Conservation (phyloP, 2,888 invertebrate genomes). For the Brachypalpus laphriformis region DNA sequence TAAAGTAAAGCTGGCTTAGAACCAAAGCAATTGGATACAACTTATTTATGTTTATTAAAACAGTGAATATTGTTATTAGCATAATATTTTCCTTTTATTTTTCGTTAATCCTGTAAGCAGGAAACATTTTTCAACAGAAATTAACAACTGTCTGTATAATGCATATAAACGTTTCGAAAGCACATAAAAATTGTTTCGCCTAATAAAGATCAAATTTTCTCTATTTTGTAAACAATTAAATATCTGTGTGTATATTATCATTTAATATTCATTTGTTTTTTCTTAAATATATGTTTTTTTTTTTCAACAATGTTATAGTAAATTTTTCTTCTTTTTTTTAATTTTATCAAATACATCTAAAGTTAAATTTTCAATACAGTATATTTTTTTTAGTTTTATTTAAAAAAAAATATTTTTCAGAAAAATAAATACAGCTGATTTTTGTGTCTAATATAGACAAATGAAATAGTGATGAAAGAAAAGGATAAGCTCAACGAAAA, state of each 20-base stretch:
- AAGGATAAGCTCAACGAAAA: conserved; percentile 28
- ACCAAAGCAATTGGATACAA: too few species aligned
- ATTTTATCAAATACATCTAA: conserved; percentile 22
- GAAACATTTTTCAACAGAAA: conserved; percentile 31
- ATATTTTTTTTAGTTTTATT: conserved; percentile 4
- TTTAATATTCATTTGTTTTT: conserved; percentile 33
- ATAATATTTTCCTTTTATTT: conserved; percentile 10
- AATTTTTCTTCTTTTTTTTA: background rate
- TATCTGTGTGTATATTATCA: conserved; percentile 36
- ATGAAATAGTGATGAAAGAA: conserved; percentile 40
- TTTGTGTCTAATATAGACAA: conserved; percentile 73
- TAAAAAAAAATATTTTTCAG: background rate
- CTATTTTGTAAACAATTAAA: conserved; percentile 23
- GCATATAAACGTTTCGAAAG: conserved; percentile 38
- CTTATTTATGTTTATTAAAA: too few species aligned
- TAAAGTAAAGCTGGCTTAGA: too few species aligned
- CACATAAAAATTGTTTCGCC: conserved; percentile 25
- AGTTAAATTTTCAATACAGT: conserved; percentile 1
- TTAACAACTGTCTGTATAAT: conserved; percentile 13
- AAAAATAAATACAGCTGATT: conserved; percentile 53
- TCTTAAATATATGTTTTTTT: conserved; percentile 15
- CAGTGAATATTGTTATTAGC: background rate
- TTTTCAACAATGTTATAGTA: conserved; percentile 17
- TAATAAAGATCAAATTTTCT: conserved; percentile 12
- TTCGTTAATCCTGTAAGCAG: background rate